phyloP scores from a whole-genome alignment of 64 coral and sea anemone species.

The Stichodactyla mertensii region DNA sequence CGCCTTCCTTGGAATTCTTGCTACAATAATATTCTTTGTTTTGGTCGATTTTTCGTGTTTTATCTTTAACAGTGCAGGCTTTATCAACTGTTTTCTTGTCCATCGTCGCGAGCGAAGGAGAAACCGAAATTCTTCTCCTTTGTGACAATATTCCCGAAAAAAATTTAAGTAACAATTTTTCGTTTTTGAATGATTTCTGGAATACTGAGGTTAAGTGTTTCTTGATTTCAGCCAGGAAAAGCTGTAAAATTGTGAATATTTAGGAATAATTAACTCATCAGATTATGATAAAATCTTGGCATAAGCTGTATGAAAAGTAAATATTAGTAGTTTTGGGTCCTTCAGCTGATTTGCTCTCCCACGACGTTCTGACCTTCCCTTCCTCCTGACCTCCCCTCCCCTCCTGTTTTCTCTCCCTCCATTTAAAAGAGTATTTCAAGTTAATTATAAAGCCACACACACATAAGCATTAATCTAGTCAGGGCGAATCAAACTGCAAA shows the following conservation, averaged over 20 bases:
- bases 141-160: not conserved
- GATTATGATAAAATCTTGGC: no score
- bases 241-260: not conserved
- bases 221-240: not conserved
- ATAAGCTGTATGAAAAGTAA: no score
- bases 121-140: not conserved
- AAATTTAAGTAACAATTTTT: not conserved
- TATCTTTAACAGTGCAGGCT: not conserved
- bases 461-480: no score
- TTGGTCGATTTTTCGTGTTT: not conserved
- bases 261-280: no score
- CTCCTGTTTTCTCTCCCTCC: no score
- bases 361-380: no score
- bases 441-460: no score
- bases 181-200: not conserved
- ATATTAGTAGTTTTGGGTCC: no score
- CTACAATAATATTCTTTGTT: not conserved
- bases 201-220: not conserved
- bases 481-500: no score
- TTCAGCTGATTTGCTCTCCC: no score
- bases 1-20: not conserved
- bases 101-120: not conserved
- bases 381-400: no score
- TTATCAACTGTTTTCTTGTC: slow-evolving; percentile 12
- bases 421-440: no score